phyloP scores from a whole-genome alignment of 1,140 invertebrate genomes.

The Anoplophora glabripennis region DNA sequence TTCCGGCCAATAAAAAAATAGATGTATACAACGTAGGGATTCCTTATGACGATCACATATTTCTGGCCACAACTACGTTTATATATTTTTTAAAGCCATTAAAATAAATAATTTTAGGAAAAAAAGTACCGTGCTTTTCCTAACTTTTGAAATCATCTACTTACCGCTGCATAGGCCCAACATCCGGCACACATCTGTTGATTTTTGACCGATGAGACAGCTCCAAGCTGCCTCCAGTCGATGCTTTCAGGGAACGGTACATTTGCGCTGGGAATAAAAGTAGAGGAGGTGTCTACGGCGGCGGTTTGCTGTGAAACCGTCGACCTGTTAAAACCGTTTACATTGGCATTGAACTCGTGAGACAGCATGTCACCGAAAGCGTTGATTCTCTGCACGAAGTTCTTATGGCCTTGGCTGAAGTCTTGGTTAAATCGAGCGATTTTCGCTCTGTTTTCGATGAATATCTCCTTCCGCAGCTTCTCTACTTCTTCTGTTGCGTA shows the following conservation, averaged over 20 bases:
- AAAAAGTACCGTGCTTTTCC: too few species aligned
- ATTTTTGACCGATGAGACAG: slow-evolving; percentile 39
- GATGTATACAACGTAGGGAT: too few species aligned
- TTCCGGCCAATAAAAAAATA: too few species aligned
- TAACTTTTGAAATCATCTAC: slow-evolving; percentile 5
- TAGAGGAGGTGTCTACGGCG: slow-evolving; percentile 23
- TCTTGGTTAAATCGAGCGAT: slow-evolving; percentile 81
- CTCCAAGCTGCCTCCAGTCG: slow-evolving; percentile 43
- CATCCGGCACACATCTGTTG: slow-evolving; percentile 51
- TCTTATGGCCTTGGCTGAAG: slow-evolving; percentile 61
- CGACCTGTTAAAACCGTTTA: slow-evolving; percentile 79
- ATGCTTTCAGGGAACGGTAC: slow-evolving; percentile 36
- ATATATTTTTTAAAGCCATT: too few species aligned
- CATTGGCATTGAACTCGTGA: slow-evolving; percentile 70
- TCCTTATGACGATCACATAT: too few species aligned
- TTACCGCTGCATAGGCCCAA: slow-evolving; percentile 57
- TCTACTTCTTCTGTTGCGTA: slow-evolving; percentile 72
- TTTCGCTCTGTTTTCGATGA: slow-evolving; percentile 77
- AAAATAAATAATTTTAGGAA: too few species aligned
- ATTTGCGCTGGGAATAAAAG: slow-evolving; percentile 40
- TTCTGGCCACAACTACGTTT: too few species aligned
- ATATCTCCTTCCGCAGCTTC: slow-evolving; percentile 77
- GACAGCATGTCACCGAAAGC: slow-evolving; percentile 76
- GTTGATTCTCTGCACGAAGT: slow-evolving; percentile 69
- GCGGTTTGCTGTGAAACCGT: slow-evolving; percentile 19